phyloP scores from a whole-genome alignment of 1,140 invertebrate genomes.

The Belonocnema kinseyi region DNA sequence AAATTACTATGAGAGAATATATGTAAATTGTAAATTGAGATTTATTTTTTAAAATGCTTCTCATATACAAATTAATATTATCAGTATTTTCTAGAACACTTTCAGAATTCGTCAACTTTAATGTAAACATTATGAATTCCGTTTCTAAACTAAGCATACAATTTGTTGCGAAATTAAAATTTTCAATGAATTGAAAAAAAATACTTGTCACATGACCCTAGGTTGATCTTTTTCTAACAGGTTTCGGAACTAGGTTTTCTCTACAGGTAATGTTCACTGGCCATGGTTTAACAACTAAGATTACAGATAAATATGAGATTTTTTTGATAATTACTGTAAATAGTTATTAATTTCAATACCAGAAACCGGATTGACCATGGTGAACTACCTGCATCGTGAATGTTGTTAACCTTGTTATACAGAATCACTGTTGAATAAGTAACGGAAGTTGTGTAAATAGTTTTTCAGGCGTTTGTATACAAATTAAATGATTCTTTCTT shows the following conservation, averaged over 20 bases:
- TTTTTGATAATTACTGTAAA: conserved; percentile 14
- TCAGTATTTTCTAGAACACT: too few species aligned
- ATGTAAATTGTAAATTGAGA: too few species aligned
- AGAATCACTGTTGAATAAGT: conserved; percentile 6
- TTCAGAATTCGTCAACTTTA: too few species aligned
- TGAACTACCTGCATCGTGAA: conserved; percentile 42
- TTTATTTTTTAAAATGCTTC: too few species aligned
- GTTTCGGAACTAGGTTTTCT: not conserved
- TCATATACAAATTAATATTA: too few species aligned
- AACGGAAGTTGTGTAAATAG: conserved; percentile 34
- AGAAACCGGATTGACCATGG: conserved; percentile 5
- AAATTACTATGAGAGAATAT: too few species aligned
- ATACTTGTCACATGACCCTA: conserved; percentile 22
- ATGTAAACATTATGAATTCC: too few species aligned
- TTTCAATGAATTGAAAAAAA: not conserved
- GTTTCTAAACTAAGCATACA: not conserved
- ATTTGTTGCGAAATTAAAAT: not conserved
- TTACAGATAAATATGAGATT: not conserved
- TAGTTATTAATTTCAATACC: conserved; percentile 6
- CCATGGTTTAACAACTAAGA: too few species aligned
- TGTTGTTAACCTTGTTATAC: conserved; percentile 61
- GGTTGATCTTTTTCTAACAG: not conserved
- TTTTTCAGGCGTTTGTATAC: not conserved
- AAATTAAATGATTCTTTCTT: conserved; percentile 6
- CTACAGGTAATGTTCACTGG: not conserved